phyloP scores from a whole-genome alignment of 2,113 vertebrate species.

The Vulpes vulpes region DNA sequence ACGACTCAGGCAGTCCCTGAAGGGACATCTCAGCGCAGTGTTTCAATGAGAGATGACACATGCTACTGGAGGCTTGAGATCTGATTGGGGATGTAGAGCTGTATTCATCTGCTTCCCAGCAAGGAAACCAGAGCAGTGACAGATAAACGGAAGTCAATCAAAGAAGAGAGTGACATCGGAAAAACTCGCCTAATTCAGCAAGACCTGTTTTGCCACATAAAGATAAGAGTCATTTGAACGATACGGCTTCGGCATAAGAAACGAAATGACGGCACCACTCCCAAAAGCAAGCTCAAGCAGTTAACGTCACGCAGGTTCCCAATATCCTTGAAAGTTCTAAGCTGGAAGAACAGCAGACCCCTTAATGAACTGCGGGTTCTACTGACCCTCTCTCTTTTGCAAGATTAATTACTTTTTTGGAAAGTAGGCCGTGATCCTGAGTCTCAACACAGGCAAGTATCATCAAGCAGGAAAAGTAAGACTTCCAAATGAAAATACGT shows the following conservation, averaged over 20 bases:
- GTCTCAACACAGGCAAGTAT: neutral
- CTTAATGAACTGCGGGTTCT: neutral
- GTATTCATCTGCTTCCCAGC: conserved; percentile 52
- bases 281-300: conserved; percentile 5
- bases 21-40: neutral
- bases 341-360: neutral
- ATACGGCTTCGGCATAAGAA: neutral
- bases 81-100: neutral
- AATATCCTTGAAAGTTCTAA: neutral
- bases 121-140: neutral
- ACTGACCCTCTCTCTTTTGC: neutral
- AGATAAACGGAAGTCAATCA: conserved; percentile 69
- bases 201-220: conserved; percentile 35
- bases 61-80: neutral
- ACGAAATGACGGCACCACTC: neutral
- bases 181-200: conserved; percentile 31
- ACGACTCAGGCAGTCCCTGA: accelerated
- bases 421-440: neutral
- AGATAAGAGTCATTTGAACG: conserved; percentile 60
- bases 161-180: conserved; percentile 16
- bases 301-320: neutral
- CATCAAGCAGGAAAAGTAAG: neutral
- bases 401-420: conserved; percentile 12
- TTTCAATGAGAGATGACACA: conserved; percentile 44
- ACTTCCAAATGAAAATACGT: neutral